Evolutionary conservation across 2,113 vertebrate species (phyloP).

Genomic region (Microcebus lehilahytsara): DNA sequence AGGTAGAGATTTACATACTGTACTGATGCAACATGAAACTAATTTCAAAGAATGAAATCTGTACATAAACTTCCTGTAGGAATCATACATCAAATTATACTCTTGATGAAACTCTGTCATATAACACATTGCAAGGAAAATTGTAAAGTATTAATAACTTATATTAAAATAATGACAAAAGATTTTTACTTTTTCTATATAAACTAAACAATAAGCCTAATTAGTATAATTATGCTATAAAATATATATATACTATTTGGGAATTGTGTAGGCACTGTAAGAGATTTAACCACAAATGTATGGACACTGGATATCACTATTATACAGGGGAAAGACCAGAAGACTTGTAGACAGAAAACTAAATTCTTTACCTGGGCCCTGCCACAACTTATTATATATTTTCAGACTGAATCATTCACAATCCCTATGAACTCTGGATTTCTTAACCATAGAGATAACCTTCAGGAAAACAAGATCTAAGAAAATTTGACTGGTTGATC

Average conservation of each 20-base stretch:
- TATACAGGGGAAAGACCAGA: background rate
- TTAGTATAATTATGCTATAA: background rate
- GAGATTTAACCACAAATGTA: background rate
- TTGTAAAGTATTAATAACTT: background rate
- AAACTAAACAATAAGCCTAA: background rate
- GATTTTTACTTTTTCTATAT: background rate
- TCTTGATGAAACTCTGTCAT: background rate
- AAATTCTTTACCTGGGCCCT: background rate
- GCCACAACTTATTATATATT: background rate
- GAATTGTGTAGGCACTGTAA: background rate
- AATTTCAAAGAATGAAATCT: conserved; percentile 16
- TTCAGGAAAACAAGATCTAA: background rate
- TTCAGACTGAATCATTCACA: background rate
- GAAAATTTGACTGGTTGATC: background rate
- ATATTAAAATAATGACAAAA: background rate
- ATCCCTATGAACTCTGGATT: background rate
- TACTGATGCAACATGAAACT: background rate
- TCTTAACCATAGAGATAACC: background rate
- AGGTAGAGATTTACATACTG: background rate
- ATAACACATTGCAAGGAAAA: background rate
- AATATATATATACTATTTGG: background rate
- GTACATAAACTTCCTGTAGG: background rate
- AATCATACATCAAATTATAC: background rate
- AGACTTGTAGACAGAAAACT: background rate
- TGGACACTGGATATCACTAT: background rate